phyloP scores from a whole-genome alignment of 2,888 invertebrate genomes.

The Volucella inflata region DNA sequence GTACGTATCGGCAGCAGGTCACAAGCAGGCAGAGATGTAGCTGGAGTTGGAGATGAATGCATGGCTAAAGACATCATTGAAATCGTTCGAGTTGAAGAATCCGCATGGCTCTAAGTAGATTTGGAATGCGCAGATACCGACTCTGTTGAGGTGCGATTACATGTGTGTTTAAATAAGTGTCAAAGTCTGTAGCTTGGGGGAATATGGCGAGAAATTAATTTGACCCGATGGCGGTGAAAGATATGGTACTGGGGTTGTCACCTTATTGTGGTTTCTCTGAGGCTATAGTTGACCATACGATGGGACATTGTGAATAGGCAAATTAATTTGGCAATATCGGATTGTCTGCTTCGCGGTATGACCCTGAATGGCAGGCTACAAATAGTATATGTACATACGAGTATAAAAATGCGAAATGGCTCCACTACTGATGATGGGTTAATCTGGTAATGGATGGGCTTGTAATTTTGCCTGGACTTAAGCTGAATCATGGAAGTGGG shows the following conservation, averaged over 20 bases:
- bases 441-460: constrained; percentile 47
- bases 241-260: constrained; percentile 42
- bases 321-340: constrained; percentile 61
- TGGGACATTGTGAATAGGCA: constrained; percentile 31
- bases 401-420: constrained; percentile 14
- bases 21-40: background rate
- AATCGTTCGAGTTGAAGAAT: background rate
- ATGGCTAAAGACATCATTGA: constrained; percentile 13
- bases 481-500: background rate
- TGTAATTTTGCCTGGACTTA: background rate
- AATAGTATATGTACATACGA: too few relatives aligned
- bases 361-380: constrained; percentile 43
- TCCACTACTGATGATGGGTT: constrained; percentile 43
- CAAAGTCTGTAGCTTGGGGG: constrained; percentile 58
- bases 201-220: constrained; percentile 66
- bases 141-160: constrained; percentile 59
- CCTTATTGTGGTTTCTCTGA: constrained; percentile 16
- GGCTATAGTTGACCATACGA: constrained; percentile 1
- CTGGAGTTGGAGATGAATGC: constrained; percentile 2
- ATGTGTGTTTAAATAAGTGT: constrained; percentile 73
- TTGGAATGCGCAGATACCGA: constrained; percentile 12
- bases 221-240: constrained; percentile 63
- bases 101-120: constrained; percentile 12
- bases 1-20: constrained; percentile 32
- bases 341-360: constrained; percentile 48